phyloP scores from a whole-genome alignment of 2,113 vertebrate genomes.

The Hippopotamus amphibius region DNA sequence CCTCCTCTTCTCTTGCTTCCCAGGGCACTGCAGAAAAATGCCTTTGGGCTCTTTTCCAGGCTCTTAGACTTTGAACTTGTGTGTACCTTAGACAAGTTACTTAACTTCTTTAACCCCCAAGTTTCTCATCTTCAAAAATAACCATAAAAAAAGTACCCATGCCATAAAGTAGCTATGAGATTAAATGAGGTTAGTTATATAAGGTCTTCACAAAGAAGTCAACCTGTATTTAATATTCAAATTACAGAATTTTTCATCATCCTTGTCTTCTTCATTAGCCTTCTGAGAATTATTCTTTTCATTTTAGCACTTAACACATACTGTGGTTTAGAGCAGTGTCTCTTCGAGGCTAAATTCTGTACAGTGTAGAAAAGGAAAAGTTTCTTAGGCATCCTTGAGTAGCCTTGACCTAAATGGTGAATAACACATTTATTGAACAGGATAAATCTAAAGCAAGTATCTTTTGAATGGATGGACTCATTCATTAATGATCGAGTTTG shows the following conservation, averaged over 20 bases:
- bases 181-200: conserved; percentile 20
- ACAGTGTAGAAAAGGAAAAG: background rate
- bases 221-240: background rate
- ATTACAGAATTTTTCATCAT: conserved; percentile 14
- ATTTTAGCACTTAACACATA: background rate
- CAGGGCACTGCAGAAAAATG: background rate
- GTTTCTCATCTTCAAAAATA: conserved; percentile 4
- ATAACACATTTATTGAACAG: conserved; percentile 7
- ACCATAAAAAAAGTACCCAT: background rate
- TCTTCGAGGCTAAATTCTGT: background rate
- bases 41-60: background rate
- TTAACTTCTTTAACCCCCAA: background rate
- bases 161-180: background rate
- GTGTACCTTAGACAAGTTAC: background rate
- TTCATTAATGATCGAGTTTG: background rate
- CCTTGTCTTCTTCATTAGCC: background rate
- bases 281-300: background rate
- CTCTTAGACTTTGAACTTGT: background rate
- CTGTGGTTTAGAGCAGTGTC: background rate
- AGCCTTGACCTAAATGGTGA: background rate
- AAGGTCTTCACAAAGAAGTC: background rate
- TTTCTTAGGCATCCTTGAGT: background rate
- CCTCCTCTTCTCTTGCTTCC: background rate
- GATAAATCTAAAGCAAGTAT: background rate
- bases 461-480: background rate